A percentile compares a stretch with the other conserved stretches of the same genome.
phyloP scores from a whole-genome alignment of 1,140 invertebrate genomes.

The Orchesella cincta region DNA sequence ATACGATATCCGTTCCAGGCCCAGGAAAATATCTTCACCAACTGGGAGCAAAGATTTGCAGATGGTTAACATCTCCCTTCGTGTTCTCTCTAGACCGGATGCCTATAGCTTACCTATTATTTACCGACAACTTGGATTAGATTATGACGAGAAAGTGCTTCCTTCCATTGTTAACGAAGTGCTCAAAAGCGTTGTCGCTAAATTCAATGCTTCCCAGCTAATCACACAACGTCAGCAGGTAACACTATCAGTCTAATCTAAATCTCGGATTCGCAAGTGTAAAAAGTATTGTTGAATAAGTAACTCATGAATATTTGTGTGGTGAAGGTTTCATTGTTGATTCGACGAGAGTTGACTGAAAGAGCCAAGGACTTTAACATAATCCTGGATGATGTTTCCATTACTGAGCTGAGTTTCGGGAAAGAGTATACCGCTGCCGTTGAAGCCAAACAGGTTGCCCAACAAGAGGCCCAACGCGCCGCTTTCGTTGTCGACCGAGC shows the following conservation, averaged over 20 bases:
- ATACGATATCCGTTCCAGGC: conserved; percentile 95
- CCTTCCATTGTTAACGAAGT: conserved; percentile 99
- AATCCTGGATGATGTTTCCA: conserved; percentile 98
- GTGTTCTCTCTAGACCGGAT: conserved; percentile 93
- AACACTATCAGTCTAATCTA: not conserved
- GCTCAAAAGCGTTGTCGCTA: conserved; percentile 97
- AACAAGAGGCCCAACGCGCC: conserved; percentile 98
- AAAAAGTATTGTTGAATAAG: too few relatives aligned
- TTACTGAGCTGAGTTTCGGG: conserved; percentile 97
- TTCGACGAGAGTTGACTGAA: conserved; percentile 90
- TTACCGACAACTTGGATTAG: conserved; percentile 84
- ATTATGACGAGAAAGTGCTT: conserved; percentile 88
- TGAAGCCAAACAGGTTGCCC: conserved; percentile 97
- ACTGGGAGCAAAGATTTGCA: conserved; percentile 99
- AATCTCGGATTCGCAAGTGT: not conserved
- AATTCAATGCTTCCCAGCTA: conserved; percentile 98
- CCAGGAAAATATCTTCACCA: conserved; percentile 93
- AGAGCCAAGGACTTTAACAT: conserved; percentile 98
- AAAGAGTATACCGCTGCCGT: conserved; percentile 99
- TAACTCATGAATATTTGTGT: too few relatives aligned
- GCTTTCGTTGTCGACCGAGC: conserved; percentile 97
- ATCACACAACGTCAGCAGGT: conserved; percentile 98
- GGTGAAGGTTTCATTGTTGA: conserved; percentile 79
- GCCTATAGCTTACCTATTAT: conserved; percentile 75
- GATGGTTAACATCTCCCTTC: conserved; percentile 98